phyloP scores from a whole-genome alignment of 2,797 vertebrate genomes.

The Acanthornis magna region DNA sequence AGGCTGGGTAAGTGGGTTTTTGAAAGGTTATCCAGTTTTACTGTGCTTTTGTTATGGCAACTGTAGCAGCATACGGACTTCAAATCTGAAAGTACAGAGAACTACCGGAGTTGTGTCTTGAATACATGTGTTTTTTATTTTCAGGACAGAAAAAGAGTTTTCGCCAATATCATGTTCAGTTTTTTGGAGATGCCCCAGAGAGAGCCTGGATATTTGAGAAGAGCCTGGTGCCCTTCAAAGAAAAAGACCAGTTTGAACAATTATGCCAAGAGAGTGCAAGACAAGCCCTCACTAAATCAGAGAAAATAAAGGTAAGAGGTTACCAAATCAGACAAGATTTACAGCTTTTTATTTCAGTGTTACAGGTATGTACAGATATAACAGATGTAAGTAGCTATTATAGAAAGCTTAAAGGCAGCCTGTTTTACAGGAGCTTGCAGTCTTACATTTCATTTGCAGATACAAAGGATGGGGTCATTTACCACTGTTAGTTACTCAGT shows the following conservation, averaged over 20 bases:
- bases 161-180: conserved; percentile 93
- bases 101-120: neutral
- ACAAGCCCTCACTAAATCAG: conserved; percentile 76
- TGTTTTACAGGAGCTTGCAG: neutral
- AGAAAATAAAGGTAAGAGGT: conserved; percentile 85
- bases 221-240: conserved; percentile 89
- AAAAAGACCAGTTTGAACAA: conserved; percentile 89
- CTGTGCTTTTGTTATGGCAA: neutral
- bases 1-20: neutral
- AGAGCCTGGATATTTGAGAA: conserved; percentile 96
- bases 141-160: conserved; percentile 80
- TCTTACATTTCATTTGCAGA: neutral
- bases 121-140: conserved; percentile 23
- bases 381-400: neutral
- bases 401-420: neutral
- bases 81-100: neutral
- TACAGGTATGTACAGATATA: neutral
- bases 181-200: conserved; percentile 94
- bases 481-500: neutral
- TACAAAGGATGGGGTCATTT: neutral
- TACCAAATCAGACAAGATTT: neutral
- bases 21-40: neutral
- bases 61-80: neutral
- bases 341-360: neutral
- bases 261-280: conserved; percentile 85